Evolutionary conservation across 2,113 vertebrate genomes (phyloP).

Genomic region (Burhinus oedicnemus): DNA sequence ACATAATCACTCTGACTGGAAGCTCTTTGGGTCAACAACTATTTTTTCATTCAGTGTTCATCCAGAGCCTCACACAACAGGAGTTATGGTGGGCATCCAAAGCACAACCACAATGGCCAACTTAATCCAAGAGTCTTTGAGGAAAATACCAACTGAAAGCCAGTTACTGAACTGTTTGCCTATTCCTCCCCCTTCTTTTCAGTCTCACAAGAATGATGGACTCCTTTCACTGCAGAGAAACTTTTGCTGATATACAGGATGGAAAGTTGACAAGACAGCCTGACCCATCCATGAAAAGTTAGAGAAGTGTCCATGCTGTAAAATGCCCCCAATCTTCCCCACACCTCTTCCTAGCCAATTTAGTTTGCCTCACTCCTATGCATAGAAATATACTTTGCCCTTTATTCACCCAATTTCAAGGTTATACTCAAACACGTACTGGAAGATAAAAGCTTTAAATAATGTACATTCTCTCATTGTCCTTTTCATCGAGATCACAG

Average conservation of each 20-base stretch:
- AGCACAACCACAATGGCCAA: background rate
- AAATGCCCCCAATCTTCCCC: background rate
- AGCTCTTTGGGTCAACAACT: background rate
- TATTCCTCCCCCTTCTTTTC: background rate
- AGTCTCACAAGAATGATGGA: background rate
- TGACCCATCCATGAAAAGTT: background rate
- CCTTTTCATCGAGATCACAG: constrained; percentile 68
- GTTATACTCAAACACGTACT: constrained; percentile 54
- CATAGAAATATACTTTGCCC: constrained; percentile 40
- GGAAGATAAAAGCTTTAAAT: constrained; percentile 67
- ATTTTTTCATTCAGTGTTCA: background rate
- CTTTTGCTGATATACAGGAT: background rate
- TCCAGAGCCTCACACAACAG: background rate
- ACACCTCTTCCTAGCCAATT: constrained; percentile 32
- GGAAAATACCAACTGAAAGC: background rate
- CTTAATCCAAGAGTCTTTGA: background rate
- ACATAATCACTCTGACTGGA: background rate
- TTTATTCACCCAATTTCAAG: constrained; percentile 67
- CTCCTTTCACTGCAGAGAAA: background rate
- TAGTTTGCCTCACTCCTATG: background rate
- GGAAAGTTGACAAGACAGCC: background rate
- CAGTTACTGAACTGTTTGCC: background rate
- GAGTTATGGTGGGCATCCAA: background rate
- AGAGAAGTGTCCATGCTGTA: background rate
- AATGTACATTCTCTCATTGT: constrained; percentile 50